Evolutionary conservation across 1,140 invertebrate species (phyloP), one percentile per base, ranked within the genome.

Genomic region (Platorchestia sp.): DNA sequence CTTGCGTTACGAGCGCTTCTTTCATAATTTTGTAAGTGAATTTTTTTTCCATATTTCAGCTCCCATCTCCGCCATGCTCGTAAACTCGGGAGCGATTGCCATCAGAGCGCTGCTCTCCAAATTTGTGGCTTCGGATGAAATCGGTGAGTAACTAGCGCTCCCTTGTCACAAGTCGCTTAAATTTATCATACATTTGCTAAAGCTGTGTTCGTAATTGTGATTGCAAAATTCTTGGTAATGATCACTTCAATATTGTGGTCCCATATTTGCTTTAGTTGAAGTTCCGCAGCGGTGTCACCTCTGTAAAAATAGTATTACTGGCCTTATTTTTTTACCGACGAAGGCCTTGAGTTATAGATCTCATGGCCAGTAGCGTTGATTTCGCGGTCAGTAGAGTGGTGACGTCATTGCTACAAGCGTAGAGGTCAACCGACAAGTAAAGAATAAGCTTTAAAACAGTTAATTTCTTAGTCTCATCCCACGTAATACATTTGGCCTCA

Each of bases 81-180:
- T 95, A 0, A 95, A 89, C 86, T 89, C 75, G 43, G 44, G 95
- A 14, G 89, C 86, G 27, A 95, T 95, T 7, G 95, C 95, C n/a
- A 95, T 90, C 47, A 86, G 90, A 45, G 90, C 90, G 1, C 45
- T 95, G 91, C 59, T 95, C 40, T 95, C 90, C 45, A 95, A 95
- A 95, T 59, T 45, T 19, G 95, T 95, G 40, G 22, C 47, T 43
- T 43, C 90, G 14, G 95, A 95, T 47, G 95, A 95, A 45, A 45
- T 95, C 45, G 95, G 95, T 95, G 89, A 95, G 95, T 87, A 27
- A 0, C 3, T 19, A 95, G 41, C 36, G 43, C 47, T 5, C 41
- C 43, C 3, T 27, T 10, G 3, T 6, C 53, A 95, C 27, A 75
- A 75, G 59, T 75, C 59, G 27, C 59, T 36, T 36, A 10, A 75